Evolutionary conservation across 2,888 invertebrate species (phyloP).

Genomic region (Eristalis tenax): DNA sequence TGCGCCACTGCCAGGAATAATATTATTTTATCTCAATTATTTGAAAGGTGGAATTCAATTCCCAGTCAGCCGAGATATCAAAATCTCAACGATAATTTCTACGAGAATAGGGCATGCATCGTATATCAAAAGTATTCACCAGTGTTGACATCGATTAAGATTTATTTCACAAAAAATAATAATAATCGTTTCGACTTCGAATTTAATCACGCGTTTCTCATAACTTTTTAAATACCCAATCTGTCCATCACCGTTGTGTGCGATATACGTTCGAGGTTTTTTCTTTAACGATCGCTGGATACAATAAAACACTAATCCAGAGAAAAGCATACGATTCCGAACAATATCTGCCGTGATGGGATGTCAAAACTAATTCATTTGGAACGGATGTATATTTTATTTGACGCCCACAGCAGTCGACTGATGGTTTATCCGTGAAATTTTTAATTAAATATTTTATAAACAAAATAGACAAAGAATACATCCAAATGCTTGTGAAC

Average conservation of each 20-base stretch:
- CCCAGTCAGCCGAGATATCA: no score
- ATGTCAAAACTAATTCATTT: constrained; percentile 15
- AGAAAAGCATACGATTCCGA: not conserved
- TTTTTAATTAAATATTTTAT: not conserved
- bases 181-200: not conserved
- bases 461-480: not conserved
- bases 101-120: no score
- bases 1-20: no score
- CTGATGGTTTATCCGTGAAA: not conserved
- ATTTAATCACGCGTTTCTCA: not conserved
- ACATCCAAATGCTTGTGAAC: not conserved
- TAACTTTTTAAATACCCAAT: constrained; percentile 2
- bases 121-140: no score
- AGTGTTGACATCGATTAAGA: not conserved
- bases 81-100: no score
- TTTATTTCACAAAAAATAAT: not conserved
- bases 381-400: constrained; percentile 5
- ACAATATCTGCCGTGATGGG: not conserved
- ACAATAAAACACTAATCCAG: constrained; percentile 16
- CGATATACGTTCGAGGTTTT: not conserved
- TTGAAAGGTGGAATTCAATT: no score
- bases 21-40: no score
- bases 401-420: constrained; percentile 10
- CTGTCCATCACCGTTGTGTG: constrained; percentile 16
- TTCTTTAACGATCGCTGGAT: constrained; percentile 11